A percentile compares a stretch with the other conserved stretches of the same genome.
These are phyloP conservation scores for Camponotus vicinus DNA, from an alignment of 1,140 invertebrate genomes.

Conservation along the genomic window DNA sequence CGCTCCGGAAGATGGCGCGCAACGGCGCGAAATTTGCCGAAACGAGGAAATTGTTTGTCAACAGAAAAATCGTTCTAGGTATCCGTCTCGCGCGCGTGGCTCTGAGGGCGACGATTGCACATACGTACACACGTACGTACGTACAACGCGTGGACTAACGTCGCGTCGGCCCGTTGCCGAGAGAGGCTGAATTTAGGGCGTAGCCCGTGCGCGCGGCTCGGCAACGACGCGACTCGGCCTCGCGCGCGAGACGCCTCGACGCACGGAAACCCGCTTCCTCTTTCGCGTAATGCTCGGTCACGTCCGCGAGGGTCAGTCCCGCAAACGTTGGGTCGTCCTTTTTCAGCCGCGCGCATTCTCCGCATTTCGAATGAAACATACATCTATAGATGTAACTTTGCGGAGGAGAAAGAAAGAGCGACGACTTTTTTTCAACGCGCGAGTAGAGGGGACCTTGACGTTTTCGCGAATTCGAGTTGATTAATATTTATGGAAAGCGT, in stretches of 20 bases:
- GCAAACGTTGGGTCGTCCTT: not conserved
- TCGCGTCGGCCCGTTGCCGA: constrained; percentile 22
- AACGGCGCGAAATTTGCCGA: constrained; percentile 35
- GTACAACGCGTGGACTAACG: not conserved
- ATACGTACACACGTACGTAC: not conserved
- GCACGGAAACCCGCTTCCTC: constrained; percentile 45
- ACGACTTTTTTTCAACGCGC: not conserved
- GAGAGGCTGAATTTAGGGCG: constrained; percentile 56
- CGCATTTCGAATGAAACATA: not conserved
- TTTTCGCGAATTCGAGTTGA: not conserved
- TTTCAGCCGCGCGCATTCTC: not conserved
- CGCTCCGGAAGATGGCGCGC: constrained; percentile 71
- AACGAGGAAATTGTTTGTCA: constrained; percentile 68
- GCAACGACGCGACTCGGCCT: constrained; percentile 26
- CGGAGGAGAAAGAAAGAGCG: not conserved
- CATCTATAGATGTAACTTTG: not conserved
- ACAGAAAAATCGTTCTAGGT: constrained; percentile 64
- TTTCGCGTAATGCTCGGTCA: constrained; percentile 7
- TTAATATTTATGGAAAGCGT: not conserved
- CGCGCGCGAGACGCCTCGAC: constrained; percentile 11
- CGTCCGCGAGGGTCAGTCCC: constrained; percentile 4
- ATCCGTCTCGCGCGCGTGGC: not conserved
- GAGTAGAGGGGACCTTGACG: not conserved
- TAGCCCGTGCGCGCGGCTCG: constrained; percentile 42
- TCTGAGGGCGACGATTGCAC: not conserved